Base-by-base conservation (phyloP, 2,113 vertebrate species). In the Craseonycteris thonglongyai region DNA sequence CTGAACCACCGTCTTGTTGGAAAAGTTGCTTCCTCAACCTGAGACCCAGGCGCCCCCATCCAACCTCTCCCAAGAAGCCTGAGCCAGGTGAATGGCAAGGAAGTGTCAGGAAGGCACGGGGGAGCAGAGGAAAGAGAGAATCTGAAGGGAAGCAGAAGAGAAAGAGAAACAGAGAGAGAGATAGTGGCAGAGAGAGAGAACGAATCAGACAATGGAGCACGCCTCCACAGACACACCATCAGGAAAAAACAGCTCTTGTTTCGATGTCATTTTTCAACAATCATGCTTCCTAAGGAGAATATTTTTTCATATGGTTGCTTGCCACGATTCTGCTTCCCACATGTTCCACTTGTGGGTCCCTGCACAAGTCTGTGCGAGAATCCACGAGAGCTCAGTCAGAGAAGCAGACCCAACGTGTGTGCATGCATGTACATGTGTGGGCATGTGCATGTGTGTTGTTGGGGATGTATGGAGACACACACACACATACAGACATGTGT, bases 291-390 rank as follows among this genome's bases (percentile, higher is more conserved):
- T 45, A 6, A 30, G 74, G 54, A 63, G 83, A 7, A 4, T 1
- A 0, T 30, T 18, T 63, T 63, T 38, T 12, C 30, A 0, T 1
- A 5, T 0, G 28, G 8, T 9, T 63, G 18, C 13, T 54, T 24
- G 6, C 65, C 45, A 56, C 0, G 0, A 2, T 18, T 22, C 65
- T 59, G 71, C 51, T 45, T 63, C 54, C 16, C 40, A 42, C 0
- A 5, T n/a, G 91, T 16, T 42, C 65, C 83, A 2, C 10, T 30
- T 33, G 15, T 61, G 74, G 33, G 74, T 63, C 28, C 54, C 45
- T 4, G 5, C 24, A 42, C 40, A 78, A 15, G 65, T 12, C 35
- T 18, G 56, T 47, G 59, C 1, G 4, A 18, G 65, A 40, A 16
- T 56, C 21, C 9, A 6, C 22, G 61, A 3, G 30, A 75, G 47